Evolutionary conservation across 2,113 vertebrate genomes (phyloP), one percentile per base, ranked within the genome.

Genomic region (Serinus canaria): DNA sequence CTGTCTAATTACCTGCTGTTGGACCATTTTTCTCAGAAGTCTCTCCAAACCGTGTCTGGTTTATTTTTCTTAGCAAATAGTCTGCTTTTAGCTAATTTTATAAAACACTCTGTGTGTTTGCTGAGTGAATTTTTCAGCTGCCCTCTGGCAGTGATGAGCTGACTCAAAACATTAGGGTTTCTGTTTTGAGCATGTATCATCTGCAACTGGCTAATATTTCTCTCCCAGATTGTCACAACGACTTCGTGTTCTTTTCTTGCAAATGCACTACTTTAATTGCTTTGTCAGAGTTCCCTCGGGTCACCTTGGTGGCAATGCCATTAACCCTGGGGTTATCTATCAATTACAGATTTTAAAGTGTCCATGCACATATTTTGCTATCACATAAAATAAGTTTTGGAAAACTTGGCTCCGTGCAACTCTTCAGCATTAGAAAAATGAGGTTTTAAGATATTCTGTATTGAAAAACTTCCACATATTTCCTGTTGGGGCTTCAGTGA

Each of bases 131-230:
- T 83, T 73, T 67, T 87, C 62, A 81, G 25, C 79, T 56, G 73
- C 95, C 92, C 91, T 91, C 80, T 94, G 83, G 96, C 93, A 95
- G 75, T 81, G 60, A 59, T 75, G 62, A 72, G 53, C 94, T 95
- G 97, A 97, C 96, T 96, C 92, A 77, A 90, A 96, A 68, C 90
- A 95, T 95, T 85, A 85, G 73, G 55, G 91, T 94, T 93, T 92
- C 95, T 96, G 83, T 90, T 92, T 92, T 92, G 83, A 90, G 56
- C 44, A 23, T 89, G 79, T 90, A 92, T 96, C 87, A 90, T 94
- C 74, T 33, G 35, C 72, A 83, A 47, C 47, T 24, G 55, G 22
- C 80, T 89, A 72, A 80, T 88, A 52, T 63, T 83, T 82, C 89
- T 89, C 79, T 82, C 74, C 75, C 58, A 7, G 35, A 31, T 47